Conservation (phyloP, 2,113 vertebrate genomes). For the Pandion haliaetus region DNA sequence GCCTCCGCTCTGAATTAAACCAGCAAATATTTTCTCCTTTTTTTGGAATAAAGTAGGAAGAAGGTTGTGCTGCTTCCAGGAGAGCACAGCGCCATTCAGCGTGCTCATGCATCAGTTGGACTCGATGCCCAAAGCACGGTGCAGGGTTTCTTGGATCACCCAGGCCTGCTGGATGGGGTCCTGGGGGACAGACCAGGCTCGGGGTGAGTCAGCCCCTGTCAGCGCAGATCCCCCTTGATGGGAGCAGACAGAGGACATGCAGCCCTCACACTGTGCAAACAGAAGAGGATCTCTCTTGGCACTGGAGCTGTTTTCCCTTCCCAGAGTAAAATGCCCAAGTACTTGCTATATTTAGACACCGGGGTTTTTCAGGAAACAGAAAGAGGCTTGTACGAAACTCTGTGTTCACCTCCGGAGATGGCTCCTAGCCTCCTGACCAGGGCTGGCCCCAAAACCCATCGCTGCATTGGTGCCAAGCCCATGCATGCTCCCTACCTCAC, state of each 20-base stretch:
- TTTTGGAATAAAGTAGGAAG: not conserved
- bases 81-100: not conserved
- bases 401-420: not conserved
- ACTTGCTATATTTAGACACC: conserved; percentile 19
- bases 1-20: not conserved
- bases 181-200: not conserved
- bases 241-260: not conserved
- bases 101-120: not conserved
- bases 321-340: conserved; percentile 29
- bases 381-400: not conserved
- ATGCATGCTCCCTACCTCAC: not conserved
- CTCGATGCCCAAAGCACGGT: rapidly evolving
- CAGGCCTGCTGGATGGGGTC: not conserved
- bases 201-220: not conserved
- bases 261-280: not conserved
- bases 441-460: not conserved
- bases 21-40: not conserved
- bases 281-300: conserved; percentile 31
- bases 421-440: not conserved
- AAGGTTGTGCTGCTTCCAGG: not conserved
- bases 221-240: not conserved
- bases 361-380: not conserved
- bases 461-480: rapidly evolving
- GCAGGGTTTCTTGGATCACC: not conserved
- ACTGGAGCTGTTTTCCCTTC: conserved; percentile 9